Conservation (phyloP, 2,113 vertebrate genomes). For the Lipophrys pholis region DNA sequence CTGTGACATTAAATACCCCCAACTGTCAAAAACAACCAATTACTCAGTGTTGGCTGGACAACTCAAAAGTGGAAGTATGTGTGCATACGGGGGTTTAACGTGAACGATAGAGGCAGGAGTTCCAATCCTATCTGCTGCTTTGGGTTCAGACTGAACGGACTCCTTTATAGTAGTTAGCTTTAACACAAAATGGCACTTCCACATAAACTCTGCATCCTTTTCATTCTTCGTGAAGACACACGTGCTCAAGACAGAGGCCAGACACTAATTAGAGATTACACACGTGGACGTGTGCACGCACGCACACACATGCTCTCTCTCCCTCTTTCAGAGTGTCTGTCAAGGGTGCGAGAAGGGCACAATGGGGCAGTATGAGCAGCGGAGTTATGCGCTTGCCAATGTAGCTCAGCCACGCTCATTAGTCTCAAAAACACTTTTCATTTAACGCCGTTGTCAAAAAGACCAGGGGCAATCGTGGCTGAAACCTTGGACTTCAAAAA, state of each 20-base stretch:
- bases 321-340: constrained; percentile 54
- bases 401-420: constrained; percentile 54
- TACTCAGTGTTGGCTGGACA: constrained; percentile 43
- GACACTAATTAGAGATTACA: constrained; percentile 63
- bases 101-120: constrained; percentile 29
- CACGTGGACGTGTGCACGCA: constrained; percentile 19
- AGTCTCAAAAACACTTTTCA: constrained; percentile 48
- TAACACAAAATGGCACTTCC: constrained; percentile 48
- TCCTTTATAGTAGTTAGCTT: constrained; percentile 39
- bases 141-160: constrained; percentile 48
- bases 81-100: constrained; percentile 26
- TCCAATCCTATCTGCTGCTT: constrained; percentile 46
- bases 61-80: constrained; percentile 24
- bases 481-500: constrained; percentile 28
- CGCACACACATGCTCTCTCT: constrained; percentile 23
- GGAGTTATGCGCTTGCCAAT: constrained; percentile 50
- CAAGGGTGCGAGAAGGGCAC: constrained; percentile 64
- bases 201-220: constrained; percentile 35
- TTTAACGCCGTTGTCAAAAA: constrained; percentile 52
- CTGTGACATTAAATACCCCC: constrained; percentile 70
- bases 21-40: constrained; percentile 66
- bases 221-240: constrained; percentile 56
- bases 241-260: constrained; percentile 48
- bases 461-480: constrained; percentile 32
- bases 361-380: constrained; percentile 49